Evolutionary conservation across 2,797 vertebrate species (phyloP).

Genomic region (Zalophus californianus): DNA sequence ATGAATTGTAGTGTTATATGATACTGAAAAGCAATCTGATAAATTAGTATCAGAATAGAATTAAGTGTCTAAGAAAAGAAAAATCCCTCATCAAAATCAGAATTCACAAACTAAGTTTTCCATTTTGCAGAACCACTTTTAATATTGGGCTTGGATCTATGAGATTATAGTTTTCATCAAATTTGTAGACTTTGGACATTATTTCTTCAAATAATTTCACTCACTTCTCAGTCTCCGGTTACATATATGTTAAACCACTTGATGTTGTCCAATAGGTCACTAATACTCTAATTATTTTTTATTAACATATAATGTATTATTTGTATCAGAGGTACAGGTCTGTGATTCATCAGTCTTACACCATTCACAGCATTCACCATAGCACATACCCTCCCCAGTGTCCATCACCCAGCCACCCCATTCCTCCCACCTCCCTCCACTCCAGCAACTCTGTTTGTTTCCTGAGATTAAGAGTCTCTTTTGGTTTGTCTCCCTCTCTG

Average conservation of each 20-base stretch:
- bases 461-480: too few relatives aligned
- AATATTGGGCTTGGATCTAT: slow-evolving; percentile 56
- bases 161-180: not conserved
- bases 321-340: too few relatives aligned
- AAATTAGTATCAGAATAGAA: slow-evolving; percentile 81
- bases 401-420: too few relatives aligned
- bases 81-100: slow-evolving; percentile 77
- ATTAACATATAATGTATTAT: not conserved
- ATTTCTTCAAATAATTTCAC: slow-evolving; percentile 18
- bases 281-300: not conserved
- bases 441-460: too few relatives aligned
- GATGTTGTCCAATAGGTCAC: not conserved
- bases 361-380: too few relatives aligned
- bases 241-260: slow-evolving; percentile 1
- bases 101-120: slow-evolving; percentile 82
- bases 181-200: not conserved
- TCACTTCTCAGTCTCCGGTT: not conserved
- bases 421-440: too few relatives aligned
- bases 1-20: slow-evolving; percentile 84
- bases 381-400: too few relatives aligned
- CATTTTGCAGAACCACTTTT: slow-evolving; percentile 77
- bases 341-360: too few relatives aligned
- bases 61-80: slow-evolving; percentile 83
- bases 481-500: too few relatives aligned
- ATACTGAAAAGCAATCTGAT: slow-evolving; percentile 87